These are phyloP conservation scores for Odontamblyopus rebecca DNA, from an alignment of 2,797 vertebrate genomes.

Conservation along the genomic window DNA sequence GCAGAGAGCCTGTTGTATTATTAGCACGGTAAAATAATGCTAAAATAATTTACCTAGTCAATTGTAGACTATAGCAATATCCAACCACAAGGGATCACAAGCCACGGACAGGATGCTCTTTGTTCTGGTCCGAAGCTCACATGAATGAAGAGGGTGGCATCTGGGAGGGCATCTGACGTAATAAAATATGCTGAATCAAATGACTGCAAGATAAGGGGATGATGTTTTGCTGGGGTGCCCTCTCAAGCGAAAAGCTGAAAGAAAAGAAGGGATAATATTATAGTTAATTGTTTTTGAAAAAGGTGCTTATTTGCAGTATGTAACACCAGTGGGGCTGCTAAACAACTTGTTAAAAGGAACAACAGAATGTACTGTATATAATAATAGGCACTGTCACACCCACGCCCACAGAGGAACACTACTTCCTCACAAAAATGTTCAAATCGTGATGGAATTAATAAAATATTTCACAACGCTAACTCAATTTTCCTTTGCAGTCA, in stretches of 20 bases:
- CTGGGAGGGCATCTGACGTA: background rate
- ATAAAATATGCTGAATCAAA: background rate
- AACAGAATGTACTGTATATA: slow-evolving; percentile 8
- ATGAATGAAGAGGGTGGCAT: background rate
- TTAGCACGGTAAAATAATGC: too few species aligned
- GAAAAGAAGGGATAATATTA: background rate
- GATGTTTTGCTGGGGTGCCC: background rate
- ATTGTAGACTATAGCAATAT: background rate
- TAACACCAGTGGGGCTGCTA: background rate
- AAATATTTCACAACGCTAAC: background rate
- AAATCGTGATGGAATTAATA: background rate
- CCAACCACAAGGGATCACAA: background rate
- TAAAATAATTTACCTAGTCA: background rate
- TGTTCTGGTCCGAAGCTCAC: background rate
- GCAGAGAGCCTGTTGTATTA: too few species aligned
- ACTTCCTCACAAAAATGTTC: background rate
- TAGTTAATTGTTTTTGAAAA: slow-evolving; percentile 2
- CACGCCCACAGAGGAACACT: background rate
- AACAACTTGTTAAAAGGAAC: background rate
- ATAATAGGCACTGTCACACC: slow-evolving; percentile 11
- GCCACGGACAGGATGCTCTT: background rate
- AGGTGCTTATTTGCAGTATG: background rate
- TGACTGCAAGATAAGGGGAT: background rate
- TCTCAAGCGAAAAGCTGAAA: background rate
- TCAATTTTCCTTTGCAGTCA: background rate